Conservation (phyloP, 1,140 invertebrate species). For the Aethina tumida region DNA sequence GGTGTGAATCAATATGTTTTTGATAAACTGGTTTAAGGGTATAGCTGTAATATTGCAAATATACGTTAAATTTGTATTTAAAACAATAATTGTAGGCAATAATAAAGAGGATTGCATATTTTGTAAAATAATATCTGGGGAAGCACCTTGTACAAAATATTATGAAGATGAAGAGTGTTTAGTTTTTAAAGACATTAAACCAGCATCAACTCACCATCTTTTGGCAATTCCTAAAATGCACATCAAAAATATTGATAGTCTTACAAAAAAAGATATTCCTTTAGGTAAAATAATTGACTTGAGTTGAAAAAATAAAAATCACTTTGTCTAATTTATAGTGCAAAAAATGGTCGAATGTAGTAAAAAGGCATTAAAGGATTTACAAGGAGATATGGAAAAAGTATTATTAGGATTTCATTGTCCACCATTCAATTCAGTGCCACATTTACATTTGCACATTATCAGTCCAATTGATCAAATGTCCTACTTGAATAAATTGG, state of each 20-base stretch:
- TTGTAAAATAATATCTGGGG: conserved; percentile 56
- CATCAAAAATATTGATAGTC: conserved; percentile 58
- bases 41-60: no score
- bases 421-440: conserved; percentile 78
- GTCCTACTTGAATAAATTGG: conserved; percentile 51
- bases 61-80: no score
- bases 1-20: no score
- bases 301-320: background rate
- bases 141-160: conserved; percentile 45
- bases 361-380: conserved; percentile 42
- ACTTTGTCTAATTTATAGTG: conserved; percentile 40
- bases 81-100: no score
- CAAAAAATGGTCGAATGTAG: conserved; percentile 51
- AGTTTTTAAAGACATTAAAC: conserved; percentile 76
- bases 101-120: conserved; percentile 57
- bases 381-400: conserved; percentile 43
- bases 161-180: conserved; percentile 66
- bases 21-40: no score
- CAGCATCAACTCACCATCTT: conserved; percentile 70
- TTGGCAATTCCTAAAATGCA: conserved; percentile 71
- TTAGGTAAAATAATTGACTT: background rate
- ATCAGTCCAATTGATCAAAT: conserved; percentile 74
- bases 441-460: conserved; percentile 79
- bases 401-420: conserved; percentile 78
- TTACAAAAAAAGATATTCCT: conserved; percentile 33